Conservation (phyloP, 2,113 vertebrate species). For the Chaenogobius annularis region DNA sequence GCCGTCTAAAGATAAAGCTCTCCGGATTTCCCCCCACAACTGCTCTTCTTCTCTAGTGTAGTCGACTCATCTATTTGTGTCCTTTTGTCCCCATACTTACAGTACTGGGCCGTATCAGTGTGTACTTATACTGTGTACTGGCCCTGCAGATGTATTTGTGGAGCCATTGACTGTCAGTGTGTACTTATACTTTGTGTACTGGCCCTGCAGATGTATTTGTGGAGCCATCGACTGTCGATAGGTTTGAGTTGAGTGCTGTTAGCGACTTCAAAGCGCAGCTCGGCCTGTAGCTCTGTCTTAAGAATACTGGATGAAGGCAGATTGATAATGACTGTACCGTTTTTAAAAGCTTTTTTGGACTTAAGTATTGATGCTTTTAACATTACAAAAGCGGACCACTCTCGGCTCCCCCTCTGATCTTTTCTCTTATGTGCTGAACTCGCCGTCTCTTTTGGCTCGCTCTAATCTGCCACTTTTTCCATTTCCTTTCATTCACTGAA, state of each 20-base stretch:
- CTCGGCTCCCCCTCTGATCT: constrained; percentile 21
- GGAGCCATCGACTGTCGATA: constrained; percentile 3
- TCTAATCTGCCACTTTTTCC: constrained; percentile 35
- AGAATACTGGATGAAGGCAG: constrained; percentile 33
- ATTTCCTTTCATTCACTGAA: constrained; percentile 21
- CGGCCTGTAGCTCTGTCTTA: constrained; percentile 34
- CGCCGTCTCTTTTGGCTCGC: not conserved
- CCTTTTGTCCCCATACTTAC: not conserved
- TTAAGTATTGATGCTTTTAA: constrained; percentile 56
- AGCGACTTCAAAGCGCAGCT: constrained; percentile 52
- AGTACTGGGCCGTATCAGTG: too few species aligned
- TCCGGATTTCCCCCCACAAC: not conserved
- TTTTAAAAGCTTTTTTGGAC: constrained; percentile 51
- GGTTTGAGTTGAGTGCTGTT: constrained; percentile 41
- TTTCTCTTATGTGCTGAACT: constrained; percentile 22
- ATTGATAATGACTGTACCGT: constrained; percentile 35
- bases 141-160: not conserved
- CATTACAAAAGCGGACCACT: constrained; percentile 46
- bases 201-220: not conserved
- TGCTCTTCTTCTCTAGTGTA: not conserved
- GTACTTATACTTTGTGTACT: too few species aligned
- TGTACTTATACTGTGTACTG: too few species aligned
- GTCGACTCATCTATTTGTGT: not conserved
- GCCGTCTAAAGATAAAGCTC: not conserved
- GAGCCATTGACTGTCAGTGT: not conserved